Percentiles rank a stretch among this genome's conserved stretches.
These are phyloP conservation scores for Natator depressus DNA, from an alignment of 2,113 vertebrate genomes.

Conservation along the genomic window DNA sequence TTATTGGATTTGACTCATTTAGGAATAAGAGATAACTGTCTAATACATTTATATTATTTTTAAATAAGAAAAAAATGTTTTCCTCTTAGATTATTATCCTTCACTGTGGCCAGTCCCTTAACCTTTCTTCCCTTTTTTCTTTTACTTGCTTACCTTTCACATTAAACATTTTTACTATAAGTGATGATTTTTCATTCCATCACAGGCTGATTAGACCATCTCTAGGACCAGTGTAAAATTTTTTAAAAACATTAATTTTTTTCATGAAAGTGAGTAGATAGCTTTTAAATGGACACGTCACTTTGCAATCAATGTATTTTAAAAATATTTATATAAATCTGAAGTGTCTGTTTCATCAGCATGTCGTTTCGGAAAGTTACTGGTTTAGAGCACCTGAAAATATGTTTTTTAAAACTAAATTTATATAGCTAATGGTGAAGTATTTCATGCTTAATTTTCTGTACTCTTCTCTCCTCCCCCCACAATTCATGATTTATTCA, in stretches of 20 bases:
- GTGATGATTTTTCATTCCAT: neutral
- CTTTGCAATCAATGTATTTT: neutral
- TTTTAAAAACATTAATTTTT: neutral
- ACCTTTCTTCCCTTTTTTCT: neutral
- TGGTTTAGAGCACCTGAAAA: neutral
- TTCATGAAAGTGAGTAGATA: neutral
- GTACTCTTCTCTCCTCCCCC: neutral
- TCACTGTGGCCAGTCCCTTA: neutral
- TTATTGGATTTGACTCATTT: neutral
- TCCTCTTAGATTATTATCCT: neutral
- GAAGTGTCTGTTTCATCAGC: neutral
- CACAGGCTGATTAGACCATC: neutral
- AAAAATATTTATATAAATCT: neutral
- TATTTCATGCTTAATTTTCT: neutral
- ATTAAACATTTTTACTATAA: neutral
- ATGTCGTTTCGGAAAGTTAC: neutral
- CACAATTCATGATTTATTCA: neutral
- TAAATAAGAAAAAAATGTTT: neutral
- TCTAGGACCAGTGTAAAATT: neutral
- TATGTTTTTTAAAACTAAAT: neutral
- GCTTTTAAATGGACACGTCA: neutral
- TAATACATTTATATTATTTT: neutral
- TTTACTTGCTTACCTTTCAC: neutral
- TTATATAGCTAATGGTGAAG: neutral
- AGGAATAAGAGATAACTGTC: neutral